These are phyloP conservation scores for Cyanoliseus patagonus DNA, from an alignment of 2,113 vertebrate genomes.

Conservation along the genomic window DNA sequence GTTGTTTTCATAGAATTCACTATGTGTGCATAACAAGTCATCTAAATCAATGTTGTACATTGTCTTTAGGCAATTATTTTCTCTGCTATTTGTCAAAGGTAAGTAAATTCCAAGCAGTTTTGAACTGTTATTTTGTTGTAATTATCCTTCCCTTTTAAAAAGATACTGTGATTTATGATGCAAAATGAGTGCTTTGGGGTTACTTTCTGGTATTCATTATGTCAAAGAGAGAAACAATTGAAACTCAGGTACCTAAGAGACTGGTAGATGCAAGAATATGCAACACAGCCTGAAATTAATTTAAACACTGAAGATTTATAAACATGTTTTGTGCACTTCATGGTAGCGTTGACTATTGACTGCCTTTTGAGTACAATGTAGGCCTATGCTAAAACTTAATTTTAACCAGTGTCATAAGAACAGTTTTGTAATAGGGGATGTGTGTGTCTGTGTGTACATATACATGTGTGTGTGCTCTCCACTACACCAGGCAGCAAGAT, in stretches of 20 bases:
- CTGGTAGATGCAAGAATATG: background rate
- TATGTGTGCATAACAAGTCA: conserved; percentile 60
- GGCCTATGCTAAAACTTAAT: conserved; percentile 13
- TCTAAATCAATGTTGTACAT: conserved; percentile 70
- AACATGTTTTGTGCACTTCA: background rate
- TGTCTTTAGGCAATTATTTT: conserved; percentile 74
- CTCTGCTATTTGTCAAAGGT: conserved; percentile 59
- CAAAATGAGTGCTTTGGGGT: conserved; percentile 56
- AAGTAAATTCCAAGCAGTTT: conserved; percentile 70
- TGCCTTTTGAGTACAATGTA: background rate
- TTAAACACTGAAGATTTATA: conserved; percentile 34
- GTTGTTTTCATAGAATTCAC: conserved; percentile 32
- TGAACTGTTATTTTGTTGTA: conserved; percentile 64
- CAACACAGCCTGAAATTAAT: conserved; percentile 45
- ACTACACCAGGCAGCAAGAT: background rate
- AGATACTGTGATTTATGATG: conserved; percentile 71
- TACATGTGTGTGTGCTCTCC: background rate
- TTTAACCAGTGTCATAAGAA: background rate
- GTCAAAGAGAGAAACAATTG: conserved; percentile 67
- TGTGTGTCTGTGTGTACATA: background rate
- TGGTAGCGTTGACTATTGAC: background rate
- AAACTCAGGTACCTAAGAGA: conserved; percentile 16
- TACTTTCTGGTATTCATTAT: conserved; percentile 63
- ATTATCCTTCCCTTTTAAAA: conserved; percentile 70
- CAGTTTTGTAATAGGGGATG: background rate